Percentiles rank a stretch among this genome's conserved stretches.
phyloP scores from a whole-genome alignment of 2,113 vertebrate species.

The Microcebus tavaratra region DNA sequence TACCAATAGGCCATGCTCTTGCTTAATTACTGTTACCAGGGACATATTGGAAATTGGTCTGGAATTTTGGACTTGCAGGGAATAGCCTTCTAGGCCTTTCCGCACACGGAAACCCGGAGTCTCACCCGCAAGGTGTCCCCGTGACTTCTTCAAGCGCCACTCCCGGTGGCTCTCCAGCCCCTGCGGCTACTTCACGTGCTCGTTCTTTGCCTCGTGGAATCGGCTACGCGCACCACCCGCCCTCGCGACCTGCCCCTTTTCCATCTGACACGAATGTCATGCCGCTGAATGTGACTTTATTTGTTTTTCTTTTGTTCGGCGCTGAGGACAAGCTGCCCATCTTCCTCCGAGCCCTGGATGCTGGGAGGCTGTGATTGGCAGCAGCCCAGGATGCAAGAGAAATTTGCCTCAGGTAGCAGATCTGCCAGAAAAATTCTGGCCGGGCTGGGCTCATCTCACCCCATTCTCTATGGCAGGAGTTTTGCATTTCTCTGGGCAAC shows the following conservation, averaged over 20 bases:
- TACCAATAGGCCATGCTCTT: background rate
- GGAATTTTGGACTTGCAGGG: background rate
- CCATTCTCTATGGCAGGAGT: constrained; percentile 53
- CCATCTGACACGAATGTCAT: constrained; percentile 19
- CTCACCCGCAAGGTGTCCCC: background rate
- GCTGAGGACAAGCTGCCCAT: constrained; percentile 66
- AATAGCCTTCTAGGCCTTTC: background rate
- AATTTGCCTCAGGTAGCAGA: constrained; percentile 61
- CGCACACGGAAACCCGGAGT: too few relatives aligned
- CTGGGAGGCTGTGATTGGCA: constrained; percentile 64
- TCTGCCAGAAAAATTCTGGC: constrained; percentile 63
- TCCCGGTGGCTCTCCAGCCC: background rate
- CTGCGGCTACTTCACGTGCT: rapidly evolving
- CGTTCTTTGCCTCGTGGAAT: background rate
- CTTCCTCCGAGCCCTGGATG: constrained; percentile 59
- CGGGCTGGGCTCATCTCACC: constrained; percentile 48
- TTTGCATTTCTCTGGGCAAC: constrained; percentile 57
- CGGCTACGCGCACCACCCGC: rapidly evolving
- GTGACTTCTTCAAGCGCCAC: background rate
- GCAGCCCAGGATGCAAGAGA: constrained; percentile 58
- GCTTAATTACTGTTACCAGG: background rate
- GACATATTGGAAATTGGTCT: background rate
- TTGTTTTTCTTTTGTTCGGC: constrained; percentile 69
- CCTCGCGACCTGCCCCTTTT: background rate
- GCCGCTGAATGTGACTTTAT: constrained; percentile 65